phyloP scores from a whole-genome alignment of 2,888 invertebrate species.

The Syrista parreyssii region DNA sequence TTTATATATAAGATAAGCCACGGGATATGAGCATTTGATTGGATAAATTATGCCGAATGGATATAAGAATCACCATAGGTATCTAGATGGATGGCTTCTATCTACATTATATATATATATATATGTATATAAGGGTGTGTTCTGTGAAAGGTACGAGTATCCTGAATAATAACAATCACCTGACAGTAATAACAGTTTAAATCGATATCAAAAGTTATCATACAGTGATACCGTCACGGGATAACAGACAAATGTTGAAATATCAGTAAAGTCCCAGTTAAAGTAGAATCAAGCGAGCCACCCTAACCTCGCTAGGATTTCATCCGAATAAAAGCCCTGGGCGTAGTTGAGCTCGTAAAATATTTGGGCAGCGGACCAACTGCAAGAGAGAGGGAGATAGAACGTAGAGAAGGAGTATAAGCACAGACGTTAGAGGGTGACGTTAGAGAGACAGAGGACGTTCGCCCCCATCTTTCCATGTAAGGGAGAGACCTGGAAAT shows the following conservation, averaged over 20 bases:
- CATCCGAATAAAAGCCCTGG: not conserved
- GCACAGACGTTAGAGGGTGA: not conserved
- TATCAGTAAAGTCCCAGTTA: not conserved
- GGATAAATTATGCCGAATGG: not conserved
- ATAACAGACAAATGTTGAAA: not conserved
- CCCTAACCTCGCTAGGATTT: not conserved
- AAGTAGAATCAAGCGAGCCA: not conserved
- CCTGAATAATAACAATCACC: not conserved
- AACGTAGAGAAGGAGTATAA: not conserved
- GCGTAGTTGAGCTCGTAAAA: constrained; percentile 44
- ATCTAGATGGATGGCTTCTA: not conserved
- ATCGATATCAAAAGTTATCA: not conserved
- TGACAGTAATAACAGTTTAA: not conserved
- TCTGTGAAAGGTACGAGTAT: not conserved
- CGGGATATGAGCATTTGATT: not conserved
- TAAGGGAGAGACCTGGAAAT: constrained; percentile 21
- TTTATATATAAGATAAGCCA: not conserved
- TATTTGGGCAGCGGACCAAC: constrained; percentile 38
- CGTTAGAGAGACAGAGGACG: constrained; percentile 23
- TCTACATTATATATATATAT: not conserved
- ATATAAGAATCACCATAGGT: not conserved
- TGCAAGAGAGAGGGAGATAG: not conserved
- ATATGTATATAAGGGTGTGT: not conserved
- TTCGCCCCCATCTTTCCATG: constrained; percentile 35
- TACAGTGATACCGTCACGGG: not conserved